A percentile compares a stretch with the other conserved stretches of the same genome.
Evolutionary conservation across 2,797 vertebrate species (phyloP).

Genomic region (Glossophaga mutica): DNA sequence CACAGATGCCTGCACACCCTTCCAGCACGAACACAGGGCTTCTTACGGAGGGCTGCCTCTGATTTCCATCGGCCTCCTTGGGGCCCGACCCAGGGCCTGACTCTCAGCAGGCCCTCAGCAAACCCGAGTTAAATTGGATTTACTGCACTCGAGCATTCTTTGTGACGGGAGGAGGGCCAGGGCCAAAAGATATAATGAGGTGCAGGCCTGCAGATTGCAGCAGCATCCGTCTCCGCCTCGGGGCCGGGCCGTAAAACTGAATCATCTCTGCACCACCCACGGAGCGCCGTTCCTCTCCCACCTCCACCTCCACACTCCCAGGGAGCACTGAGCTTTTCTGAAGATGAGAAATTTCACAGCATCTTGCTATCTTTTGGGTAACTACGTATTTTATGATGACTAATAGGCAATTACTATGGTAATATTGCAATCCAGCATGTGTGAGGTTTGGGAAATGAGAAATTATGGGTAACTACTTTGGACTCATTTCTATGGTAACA

Average conservation of each 20-base stretch:
- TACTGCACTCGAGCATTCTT: background rate
- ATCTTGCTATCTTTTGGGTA: slow-evolving; percentile 85
- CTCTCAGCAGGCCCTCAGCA: background rate
- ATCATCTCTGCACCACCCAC: background rate
- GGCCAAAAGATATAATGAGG: background rate
- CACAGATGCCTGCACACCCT: background rate
- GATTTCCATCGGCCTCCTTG: background rate
- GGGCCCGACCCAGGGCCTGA: background rate
- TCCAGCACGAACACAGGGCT: background rate
- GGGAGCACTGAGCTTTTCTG: slow-evolving; percentile 69
- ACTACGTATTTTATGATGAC: slow-evolving; percentile 87
- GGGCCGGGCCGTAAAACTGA: background rate
- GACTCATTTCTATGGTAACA: slow-evolving; percentile 89
- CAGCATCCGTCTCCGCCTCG: accelerated
- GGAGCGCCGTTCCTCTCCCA: background rate
- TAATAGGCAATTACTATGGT: slow-evolving; percentile 89
- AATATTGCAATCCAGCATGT: slow-evolving; percentile 85
- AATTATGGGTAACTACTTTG: slow-evolving; percentile 86
- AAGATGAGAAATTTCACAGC: slow-evolving; percentile 84
- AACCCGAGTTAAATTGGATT: slow-evolving; percentile 32
- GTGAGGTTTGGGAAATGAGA: slow-evolving; percentile 85
- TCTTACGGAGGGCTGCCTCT: background rate
- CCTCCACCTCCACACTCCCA: slow-evolving; percentile 10
- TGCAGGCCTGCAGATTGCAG: accelerated
- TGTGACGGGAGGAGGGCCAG: background rate